A percentile compares a stretch with the other conserved stretches of the same genome.
Evolutionary conservation across 1,140 invertebrate species (phyloP).

Genomic region (Meteorus sp.): DNA sequence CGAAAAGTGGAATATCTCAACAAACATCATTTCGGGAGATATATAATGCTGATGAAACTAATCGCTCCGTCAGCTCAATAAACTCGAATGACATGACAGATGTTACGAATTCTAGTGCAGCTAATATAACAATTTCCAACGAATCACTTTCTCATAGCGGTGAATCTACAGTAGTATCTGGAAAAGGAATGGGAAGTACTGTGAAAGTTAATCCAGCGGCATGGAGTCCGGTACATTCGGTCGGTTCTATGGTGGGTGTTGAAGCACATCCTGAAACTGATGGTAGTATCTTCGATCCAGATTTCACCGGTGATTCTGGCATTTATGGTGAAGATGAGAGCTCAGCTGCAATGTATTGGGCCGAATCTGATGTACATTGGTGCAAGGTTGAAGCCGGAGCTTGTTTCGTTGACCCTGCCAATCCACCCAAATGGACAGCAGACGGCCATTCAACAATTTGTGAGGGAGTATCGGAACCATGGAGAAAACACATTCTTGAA

Average conservation of each 20-base stretch:
- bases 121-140: constrained; percentile 57
- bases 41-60: constrained; percentile 43
- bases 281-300: constrained; percentile 75
- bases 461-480: constrained; percentile 70
- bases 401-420: constrained; percentile 68
- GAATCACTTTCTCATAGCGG: constrained; percentile 54
- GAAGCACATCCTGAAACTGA: constrained; percentile 81
- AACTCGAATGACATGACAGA: constrained; percentile 28
- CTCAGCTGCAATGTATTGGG: constrained; percentile 69
- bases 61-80: constrained; percentile 34
- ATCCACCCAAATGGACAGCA: constrained; percentile 74
- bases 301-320: constrained; percentile 67
- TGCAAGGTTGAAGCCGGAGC: constrained; percentile 78
- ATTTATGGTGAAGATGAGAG: constrained; percentile 77
- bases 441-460: constrained; percentile 62
- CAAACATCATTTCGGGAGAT: constrained; percentile 47
- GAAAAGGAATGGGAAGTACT: constrained; percentile 54
- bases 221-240: constrained; percentile 81
- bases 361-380: constrained; percentile 77
- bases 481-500: constrained; percentile 74
- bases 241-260: constrained; percentile 75
- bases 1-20: constrained; percentile 36
- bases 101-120: constrained; percentile 44
- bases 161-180: constrained; percentile 52
- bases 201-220: constrained; percentile 69